Evolutionary conservation across 2,888 invertebrate genomes (phyloP).

Genomic region (Julus scanicus): DNA sequence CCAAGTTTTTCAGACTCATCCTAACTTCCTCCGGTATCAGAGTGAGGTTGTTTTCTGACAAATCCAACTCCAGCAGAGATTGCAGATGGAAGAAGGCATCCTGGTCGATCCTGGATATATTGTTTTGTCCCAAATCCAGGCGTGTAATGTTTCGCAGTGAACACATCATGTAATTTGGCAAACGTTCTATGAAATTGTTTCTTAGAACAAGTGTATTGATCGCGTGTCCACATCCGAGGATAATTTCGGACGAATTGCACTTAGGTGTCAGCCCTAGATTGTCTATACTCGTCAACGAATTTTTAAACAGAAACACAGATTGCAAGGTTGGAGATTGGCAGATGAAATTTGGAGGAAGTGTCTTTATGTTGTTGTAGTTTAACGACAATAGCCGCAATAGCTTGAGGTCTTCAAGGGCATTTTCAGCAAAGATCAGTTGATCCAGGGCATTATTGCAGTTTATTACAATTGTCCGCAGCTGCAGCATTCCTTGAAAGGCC

Average conservation of each 20-base stretch:
- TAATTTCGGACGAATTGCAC: background rate
- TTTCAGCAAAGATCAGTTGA: background rate
- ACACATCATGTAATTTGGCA: background rate
- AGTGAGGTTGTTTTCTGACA: background rate
- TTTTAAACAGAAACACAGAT: background rate
- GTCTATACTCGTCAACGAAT: background rate
- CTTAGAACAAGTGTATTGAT: slow-evolving; percentile 3
- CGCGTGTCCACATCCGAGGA: background rate
- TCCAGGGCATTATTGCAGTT: background rate
- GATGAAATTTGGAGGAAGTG: background rate
- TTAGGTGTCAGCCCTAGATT: background rate
- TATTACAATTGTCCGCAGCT: background rate
- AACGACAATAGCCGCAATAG: background rate
- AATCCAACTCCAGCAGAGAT: background rate
- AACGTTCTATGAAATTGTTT: background rate
- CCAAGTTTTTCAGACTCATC: background rate
- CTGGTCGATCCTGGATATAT: background rate
- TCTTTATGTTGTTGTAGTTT: slow-evolving; percentile 24
- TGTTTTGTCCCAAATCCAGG: background rate
- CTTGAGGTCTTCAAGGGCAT: background rate
- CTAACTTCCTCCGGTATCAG: background rate
- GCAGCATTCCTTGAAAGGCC: background rate
- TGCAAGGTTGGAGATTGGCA: background rate
- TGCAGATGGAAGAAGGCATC: background rate
- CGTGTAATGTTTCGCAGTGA: background rate